Evolutionary conservation across 2,888 invertebrate species (phyloP), one percentile per base, ranked within the genome.

Genomic region (Bellardia bayeri): DNA sequence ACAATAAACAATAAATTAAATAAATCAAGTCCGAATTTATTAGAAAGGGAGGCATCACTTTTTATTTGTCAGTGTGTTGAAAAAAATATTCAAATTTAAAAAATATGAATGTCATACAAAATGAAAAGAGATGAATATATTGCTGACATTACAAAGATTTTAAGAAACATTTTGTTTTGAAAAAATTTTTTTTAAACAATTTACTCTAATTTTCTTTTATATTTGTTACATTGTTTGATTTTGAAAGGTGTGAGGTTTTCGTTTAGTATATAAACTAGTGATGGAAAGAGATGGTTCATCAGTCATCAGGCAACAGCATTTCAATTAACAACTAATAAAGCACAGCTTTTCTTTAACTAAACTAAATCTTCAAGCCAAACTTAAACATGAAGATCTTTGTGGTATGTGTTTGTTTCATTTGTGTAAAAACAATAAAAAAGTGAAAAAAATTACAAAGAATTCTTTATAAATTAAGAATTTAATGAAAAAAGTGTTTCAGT

Each of bases 311-410:
- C 89, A 89, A 89, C 79, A 83, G 81, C 82, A 68, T 66, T 61
- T 58, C 45, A 9, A 81, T 75, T 63, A 74, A 82, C 87, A 86
- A 85, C 88, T 78, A 88, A 76, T 75, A 54, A 45, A 64, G 30
- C 40, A 9, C 90, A 91, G 90, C 91, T 86, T 79, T 84, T 78
- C 56, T 68, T 68, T 88, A 90, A 90, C 89, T 85, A 79, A 90
- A 89, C 89, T 90, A 90, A 91, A 90, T 89, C 78, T 82, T 82
- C 85, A 85, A 72, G 86, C 90, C 89, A 91, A 91, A 91, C 91
- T 88, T 85, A 89, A 92, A 91, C 91, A 93, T 93, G 93, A 93
- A 93, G 91, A 91, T 92, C 89, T 92, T 92, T 92, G 90, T 91
- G 93, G 93, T 93, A 92, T 85, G 93, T 91, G 64, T 37, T 5